Conservation (phyloP, 2,888 invertebrate genomes). For the Barypeithes pellucidus region DNA sequence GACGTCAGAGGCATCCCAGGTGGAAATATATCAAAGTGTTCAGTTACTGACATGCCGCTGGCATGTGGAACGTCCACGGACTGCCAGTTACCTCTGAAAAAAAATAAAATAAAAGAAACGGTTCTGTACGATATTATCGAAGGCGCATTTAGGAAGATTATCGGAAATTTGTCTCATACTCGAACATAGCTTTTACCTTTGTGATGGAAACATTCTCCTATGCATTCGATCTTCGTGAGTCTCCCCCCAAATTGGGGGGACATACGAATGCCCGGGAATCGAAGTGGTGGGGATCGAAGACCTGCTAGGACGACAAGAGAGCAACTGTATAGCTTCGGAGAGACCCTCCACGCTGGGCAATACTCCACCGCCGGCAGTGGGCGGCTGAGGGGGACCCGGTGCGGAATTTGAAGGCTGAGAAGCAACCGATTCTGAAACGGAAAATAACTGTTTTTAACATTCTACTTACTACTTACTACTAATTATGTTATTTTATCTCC, state of each 20-base stretch:
- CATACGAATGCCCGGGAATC: constrained; percentile 63
- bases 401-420: constrained; percentile 45
- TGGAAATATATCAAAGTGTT: constrained; percentile 70
- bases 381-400: constrained; percentile 25
- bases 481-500: no score
- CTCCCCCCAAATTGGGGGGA: constrained; percentile 65
- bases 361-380: constrained; percentile 61
- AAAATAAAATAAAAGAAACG: no score
- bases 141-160: no score
- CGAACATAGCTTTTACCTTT: constrained; percentile 61
- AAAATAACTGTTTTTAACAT: neutral
- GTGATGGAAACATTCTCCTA: constrained; percentile 67
- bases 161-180: neutral
- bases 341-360: constrained; percentile 78
- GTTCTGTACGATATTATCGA: no score
- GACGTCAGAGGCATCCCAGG: constrained; percentile 71
- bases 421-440: constrained; percentile 48
- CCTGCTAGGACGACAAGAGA: constrained; percentile 75
- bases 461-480: no score
- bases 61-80: constrained; percentile 68
- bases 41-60: constrained; percentile 67
- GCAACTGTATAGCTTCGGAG: constrained; percentile 78
- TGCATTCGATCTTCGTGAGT: constrained; percentile 69
- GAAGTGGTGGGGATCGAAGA: constrained; percentile 56
- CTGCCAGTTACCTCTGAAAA: constrained; percentile 68